Evolutionary conservation across 2,113 vertebrate species (phyloP), one percentile per base, ranked within the genome.

Genomic region (Bubo scandiacus): DNA sequence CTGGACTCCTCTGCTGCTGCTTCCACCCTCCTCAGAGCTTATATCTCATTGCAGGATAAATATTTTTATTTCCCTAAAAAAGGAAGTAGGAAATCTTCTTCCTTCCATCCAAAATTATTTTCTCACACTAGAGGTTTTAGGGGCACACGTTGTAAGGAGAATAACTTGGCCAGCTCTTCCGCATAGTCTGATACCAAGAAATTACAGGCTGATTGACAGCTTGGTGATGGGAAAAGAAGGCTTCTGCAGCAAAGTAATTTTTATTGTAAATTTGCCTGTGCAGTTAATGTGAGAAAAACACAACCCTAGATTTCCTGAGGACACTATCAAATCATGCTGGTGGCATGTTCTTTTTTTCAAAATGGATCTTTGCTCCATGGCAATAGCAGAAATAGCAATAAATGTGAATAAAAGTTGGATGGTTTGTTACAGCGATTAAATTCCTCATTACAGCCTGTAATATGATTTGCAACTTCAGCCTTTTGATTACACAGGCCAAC

Each of bases 201-300:
- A 95, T 92, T 86, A 90, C 51, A 86, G 75, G 54, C 65, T 95
- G 94, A 95, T 7, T 92, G 95, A 94, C 89, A 92, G 92, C 70
- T 80, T 54, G 59, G 78, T 82, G 89, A 94, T 91, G 71, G 81
- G 58, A 77, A 95, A 96, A 74, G 86, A 65, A 5, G 5, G 88
- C 49, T 57, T 91, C 91, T 81, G 80, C 72, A 92, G 73, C n/a
- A 6, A 95, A 96, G 87, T 77, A 5, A 15, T 82, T 93, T 96
- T 95, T 95, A 90, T 71, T 95, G 84, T 87, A 96, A 90, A 88
- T 95, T 94, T 91, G 83, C 63, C 78, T 72, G 71, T 87, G 74
- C 71, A 85, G 78, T 67, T 91, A 82, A 91, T 77, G 66, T 0
- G 32, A 92, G 91, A 73, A 91, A 95, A 95, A 95, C 62, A 92